A percentile compares a stretch with the other conserved stretches of the same genome.
phyloP scores from a whole-genome alignment of 37 sponge, comb jelly and placozoan genomes.

The Spongilla lacustris region DNA sequence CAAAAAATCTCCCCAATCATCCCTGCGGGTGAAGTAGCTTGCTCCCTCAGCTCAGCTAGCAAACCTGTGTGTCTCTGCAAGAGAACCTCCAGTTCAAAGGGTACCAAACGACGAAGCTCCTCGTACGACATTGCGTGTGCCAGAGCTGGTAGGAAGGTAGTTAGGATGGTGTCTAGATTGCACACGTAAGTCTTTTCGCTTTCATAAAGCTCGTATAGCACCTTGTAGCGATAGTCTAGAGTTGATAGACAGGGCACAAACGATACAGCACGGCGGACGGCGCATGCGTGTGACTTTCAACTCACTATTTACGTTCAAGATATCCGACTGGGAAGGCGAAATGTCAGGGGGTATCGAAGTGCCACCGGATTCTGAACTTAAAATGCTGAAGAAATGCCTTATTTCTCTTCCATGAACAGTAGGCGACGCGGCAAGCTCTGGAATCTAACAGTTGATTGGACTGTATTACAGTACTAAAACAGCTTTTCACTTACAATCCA shows the following conservation, averaged over 20 bases:
- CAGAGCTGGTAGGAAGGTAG: slow-evolving; percentile 44
- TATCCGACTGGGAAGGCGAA: not conserved
- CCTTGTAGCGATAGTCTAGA: slow-evolving; percentile 33
- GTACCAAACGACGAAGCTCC: slow-evolving; percentile 63
- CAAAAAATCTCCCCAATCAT: slow-evolving; percentile 65
- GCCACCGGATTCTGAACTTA: not conserved
- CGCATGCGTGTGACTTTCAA: too few species aligned
- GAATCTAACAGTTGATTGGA: not conserved
- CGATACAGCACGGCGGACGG: too few species aligned
- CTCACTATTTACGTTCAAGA: too few species aligned
- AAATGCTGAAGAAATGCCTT: not conserved
- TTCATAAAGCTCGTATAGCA: slow-evolving; percentile 51
- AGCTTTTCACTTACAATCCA: not conserved
- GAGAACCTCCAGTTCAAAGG: slow-evolving; percentile 69
- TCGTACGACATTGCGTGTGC: slow-evolving; percentile 43
- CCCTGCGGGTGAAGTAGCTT: slow-evolving; percentile 3
- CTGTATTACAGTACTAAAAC: too few species aligned
- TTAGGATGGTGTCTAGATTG: slow-evolving; percentile 39
- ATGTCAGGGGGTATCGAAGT: not conserved
- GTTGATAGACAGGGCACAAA: too few species aligned
- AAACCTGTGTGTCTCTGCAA: slow-evolving; percentile 40
- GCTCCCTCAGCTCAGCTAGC: slow-evolving; percentile 24
- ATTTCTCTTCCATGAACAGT: not conserved
- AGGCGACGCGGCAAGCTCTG: not conserved
- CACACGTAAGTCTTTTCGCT: slow-evolving; percentile 59